Evolutionary conservation across 2,797 vertebrate species (phyloP), one percentile per base, ranked within the genome.

Genomic region (Poeciliopsis paucimaculata): DNA sequence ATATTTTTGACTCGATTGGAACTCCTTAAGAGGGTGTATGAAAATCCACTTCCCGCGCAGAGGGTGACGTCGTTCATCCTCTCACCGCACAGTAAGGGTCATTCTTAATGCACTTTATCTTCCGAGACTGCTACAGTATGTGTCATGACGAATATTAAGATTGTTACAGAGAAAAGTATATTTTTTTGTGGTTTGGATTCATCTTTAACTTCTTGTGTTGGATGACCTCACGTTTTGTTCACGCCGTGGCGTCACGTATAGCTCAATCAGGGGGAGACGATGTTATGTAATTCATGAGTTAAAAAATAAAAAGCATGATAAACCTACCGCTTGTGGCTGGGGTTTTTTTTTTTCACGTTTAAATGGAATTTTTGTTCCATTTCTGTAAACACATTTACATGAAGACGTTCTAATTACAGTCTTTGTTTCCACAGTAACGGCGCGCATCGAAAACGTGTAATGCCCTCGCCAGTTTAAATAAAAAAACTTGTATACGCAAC

Each of bases 31-130:
- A 36, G 23, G 8, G 45, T 75, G 34, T 72, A 34, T 47, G 16
- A 47, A 82, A 31, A 66, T 81, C 78, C 55, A 20, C 41, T 46
- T 64, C 60, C 23, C 34, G 15, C 23, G 77, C 11, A 53, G 51
- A 66, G 75, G 45, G 70, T 71, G 64, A 39, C 43, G 68, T 41
- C 47, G 77, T 28, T 77, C 77, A 47, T 78, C 72, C 51, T 81
- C 66, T 88, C 85, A 84, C 83, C 64, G 84, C 82, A 72, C 83
- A 88, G 77, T 47, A 45, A 90, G 86, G 82, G 88, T 87, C 81
- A 80, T 90, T 87, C 79, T 90, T 89, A 85, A 92, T 80, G 94
- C 94, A 95, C 92, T 94, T 88, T 91, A 93, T 91, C 84, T 86
- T 83, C 84, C 82, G 64, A 89, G 89, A 93, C 90, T 90, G 88